These are phyloP conservation scores for Verasper variegatus DNA, from an alignment of 2,113 vertebrate genomes.

Conservation along the genomic window DNA sequence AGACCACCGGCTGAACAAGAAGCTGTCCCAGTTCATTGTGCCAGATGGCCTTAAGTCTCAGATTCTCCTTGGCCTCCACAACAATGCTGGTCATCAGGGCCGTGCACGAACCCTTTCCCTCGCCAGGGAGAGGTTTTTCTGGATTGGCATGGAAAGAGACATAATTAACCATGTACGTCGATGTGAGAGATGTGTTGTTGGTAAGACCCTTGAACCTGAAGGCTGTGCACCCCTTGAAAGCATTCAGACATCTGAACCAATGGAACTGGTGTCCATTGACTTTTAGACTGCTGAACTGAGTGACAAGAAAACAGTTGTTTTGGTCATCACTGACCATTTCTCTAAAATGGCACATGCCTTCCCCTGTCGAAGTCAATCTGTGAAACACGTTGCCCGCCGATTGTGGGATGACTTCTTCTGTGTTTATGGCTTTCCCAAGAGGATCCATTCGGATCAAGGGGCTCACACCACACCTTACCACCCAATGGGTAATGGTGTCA, in stretches of 20 bases:
- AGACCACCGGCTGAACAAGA: no score
- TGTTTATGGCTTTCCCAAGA: background rate
- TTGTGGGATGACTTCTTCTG: background rate
- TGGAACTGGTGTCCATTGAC: background rate
- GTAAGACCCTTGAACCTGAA: background rate
- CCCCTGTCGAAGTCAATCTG: background rate
- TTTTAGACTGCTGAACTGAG: background rate
- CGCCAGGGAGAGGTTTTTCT: background rate
- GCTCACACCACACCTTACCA: background rate
- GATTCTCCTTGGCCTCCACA: background rate
- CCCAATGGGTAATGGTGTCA: background rate
- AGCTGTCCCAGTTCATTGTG: no score
- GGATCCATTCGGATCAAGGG: background rate
- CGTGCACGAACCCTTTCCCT: background rate
- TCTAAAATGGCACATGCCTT: background rate
- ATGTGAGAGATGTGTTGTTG: background rate
- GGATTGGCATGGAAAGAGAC: background rate
- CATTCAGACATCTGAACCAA: background rate
- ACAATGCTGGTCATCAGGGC: background rate
- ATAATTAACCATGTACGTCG: background rate
- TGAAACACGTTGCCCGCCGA: background rate
- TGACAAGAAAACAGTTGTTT: background rate
- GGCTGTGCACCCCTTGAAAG: background rate
- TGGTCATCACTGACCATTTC: background rate
- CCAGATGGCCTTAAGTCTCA: background rate